Evolutionary conservation across 1,140 invertebrate genomes (phyloP), one percentile per base, ranked within the genome.

Genomic region (Drosophila grimshawi): DNA sequence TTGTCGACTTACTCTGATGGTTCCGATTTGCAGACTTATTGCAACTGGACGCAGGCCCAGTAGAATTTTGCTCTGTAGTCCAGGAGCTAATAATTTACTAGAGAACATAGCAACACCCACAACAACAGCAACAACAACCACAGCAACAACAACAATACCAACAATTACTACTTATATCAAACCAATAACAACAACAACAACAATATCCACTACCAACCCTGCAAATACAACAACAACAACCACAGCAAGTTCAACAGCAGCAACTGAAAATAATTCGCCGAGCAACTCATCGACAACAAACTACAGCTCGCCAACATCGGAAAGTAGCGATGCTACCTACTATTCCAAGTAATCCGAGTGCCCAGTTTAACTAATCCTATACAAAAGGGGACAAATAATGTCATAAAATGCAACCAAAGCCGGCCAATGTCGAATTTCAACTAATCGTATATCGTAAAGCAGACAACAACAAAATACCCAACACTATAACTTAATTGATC

Each of bases 11-110:
- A 66, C 65, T 67, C 53, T 65, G 68, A 64, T 81, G 68, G 60
- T 73, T 86, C 37, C 53, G 71, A 72, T 69, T 86, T 90, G 51
- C 90, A 92, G 91, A 82, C 91, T 92, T 35, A 80, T 92, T 77
- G 75, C 81, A 63, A 92, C 89, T 72, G 91, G 91, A 78, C 91
- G 91, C 76, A 91, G 91, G 61, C 91, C 91, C 52, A 92, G 91
- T 92, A 89, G 79, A 90, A 72, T 92, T 70, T 81, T 92, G 68
- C 86, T 90, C 76, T 80, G 80, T 81, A 92, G 81, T 80, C 83
- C 91, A 49, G 83, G 80, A 80, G 73, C 85, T 72, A 77, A 67
- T 73, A 86, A 73, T 69, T 83, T 83, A 46, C 77, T 91, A 80
- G 82, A 77, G 56, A 74, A 81, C 62, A 64, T 66, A 62, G 70